Evolutionary conservation across 2,113 vertebrate genomes (phyloP).

Genomic region (Pomatostomus ruficeps): DNA sequence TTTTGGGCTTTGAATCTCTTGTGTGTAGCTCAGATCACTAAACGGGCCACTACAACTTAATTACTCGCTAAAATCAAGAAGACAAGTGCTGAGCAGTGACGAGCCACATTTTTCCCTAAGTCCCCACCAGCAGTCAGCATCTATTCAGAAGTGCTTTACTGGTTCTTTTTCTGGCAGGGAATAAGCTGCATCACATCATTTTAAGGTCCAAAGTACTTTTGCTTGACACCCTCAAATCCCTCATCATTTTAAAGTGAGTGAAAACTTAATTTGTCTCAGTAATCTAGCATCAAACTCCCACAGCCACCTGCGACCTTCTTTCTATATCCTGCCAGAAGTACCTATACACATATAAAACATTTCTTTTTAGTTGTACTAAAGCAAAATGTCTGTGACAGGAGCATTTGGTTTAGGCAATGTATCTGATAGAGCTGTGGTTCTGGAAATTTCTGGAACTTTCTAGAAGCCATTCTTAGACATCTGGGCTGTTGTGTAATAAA

Average conservation of each 20-base stretch:
- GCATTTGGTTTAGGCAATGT: not conserved
- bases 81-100: constrained; percentile 1
- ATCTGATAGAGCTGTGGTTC: not conserved
- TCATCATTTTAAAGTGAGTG: not conserved
- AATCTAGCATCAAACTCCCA: not conserved
- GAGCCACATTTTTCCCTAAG: not conserved
- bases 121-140: not conserved
- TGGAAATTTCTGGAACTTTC: not conserved
- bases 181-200: not conserved
- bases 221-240: not conserved
- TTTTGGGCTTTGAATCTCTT: not conserved
- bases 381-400: not conserved
- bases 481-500: not conserved
- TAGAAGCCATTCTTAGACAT: not conserved
- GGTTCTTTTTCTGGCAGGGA: not conserved
- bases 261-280: not conserved
- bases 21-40: not conserved
- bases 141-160: not conserved
- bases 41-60: constrained; percentile 4
- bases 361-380: not conserved
- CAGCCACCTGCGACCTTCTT: not conserved
- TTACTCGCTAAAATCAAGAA: not conserved
- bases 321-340: not conserved
- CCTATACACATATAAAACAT: not conserved
- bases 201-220: not conserved